Conservation (phyloP, 2,113 vertebrate species). For the Enhydra lutris region DNA sequence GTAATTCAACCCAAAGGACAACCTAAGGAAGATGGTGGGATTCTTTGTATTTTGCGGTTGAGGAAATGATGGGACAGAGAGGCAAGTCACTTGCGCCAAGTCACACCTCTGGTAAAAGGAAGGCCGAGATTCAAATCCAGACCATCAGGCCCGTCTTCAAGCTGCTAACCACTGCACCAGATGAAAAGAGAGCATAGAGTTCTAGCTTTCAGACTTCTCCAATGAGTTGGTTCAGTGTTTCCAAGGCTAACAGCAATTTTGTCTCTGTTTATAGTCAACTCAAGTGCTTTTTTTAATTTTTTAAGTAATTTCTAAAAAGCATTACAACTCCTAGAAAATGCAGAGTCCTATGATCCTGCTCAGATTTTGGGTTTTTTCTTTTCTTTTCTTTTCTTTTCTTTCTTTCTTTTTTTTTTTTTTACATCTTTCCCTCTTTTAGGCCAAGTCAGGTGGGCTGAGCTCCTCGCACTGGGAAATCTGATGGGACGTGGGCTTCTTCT, state of each 20-base stretch:
- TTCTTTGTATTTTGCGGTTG: not conserved
- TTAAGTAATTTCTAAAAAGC: not conserved
- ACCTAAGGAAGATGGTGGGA: not conserved
- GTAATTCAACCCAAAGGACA: not conserved
- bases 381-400: not conserved
- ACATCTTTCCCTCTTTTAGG: not conserved
- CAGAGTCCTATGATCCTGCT: not conserved
- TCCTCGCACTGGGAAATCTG: not conserved
- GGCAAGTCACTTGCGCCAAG: not conserved
- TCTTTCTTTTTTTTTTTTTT: not conserved
- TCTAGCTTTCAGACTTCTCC: not conserved
- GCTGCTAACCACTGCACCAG: not conserved
- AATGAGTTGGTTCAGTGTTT: not conserved
- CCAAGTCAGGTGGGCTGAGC: not conserved
- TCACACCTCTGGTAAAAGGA: not conserved
- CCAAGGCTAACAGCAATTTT: not conserved
- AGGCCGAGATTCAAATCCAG: not conserved
- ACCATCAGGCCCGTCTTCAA: not conserved
- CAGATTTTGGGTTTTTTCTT: not conserved
- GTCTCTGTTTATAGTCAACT: not conserved
- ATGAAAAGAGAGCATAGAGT: not conserved
- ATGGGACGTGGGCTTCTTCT: not conserved
- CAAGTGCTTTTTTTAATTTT: not conserved
- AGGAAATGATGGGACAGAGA: not conserved
- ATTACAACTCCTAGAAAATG: not conserved